phyloP scores from a whole-genome alignment of 2,888 invertebrate species.

The Teinopalpus imperialis region DNA sequence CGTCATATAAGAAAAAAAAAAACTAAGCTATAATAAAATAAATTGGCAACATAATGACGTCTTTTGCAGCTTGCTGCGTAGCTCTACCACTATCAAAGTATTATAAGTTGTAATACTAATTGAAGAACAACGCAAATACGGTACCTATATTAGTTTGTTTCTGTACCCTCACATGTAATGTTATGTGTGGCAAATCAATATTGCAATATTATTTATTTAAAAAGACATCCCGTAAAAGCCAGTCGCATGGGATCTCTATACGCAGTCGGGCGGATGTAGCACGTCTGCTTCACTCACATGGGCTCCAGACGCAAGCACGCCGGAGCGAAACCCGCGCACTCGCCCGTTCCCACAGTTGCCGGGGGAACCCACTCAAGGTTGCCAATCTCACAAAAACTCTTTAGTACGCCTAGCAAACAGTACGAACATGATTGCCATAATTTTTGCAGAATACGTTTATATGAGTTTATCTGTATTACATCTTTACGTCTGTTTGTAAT shows the following conservation, averaged over 20 bases:
- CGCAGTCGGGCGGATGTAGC: slow-evolving; percentile 23
- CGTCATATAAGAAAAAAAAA: no score
- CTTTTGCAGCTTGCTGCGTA: no score
- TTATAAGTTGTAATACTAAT: no score
- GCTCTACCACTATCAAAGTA: no score
- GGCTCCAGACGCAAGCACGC: slow-evolving; percentile 64
- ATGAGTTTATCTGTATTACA: slow-evolving; percentile 54
- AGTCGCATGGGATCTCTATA: slow-evolving; percentile 9
- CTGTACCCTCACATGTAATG: no score
- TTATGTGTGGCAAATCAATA: no score
- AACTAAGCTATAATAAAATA: no score
- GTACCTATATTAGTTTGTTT: no score
- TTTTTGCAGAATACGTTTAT: slow-evolving; percentile 41
- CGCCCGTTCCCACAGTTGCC: slow-evolving; percentile 71
- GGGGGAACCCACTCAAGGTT: slow-evolving; percentile 72
- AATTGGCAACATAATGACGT: no score
- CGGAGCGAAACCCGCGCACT: slow-evolving; percentile 57
- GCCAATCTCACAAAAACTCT: slow-evolving; percentile 68
- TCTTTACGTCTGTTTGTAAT: no score
- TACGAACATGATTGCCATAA: slow-evolving; percentile 54
- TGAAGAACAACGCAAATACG: no score
- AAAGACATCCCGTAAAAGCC: not conserved
- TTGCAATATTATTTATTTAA: no score
- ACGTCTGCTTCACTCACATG: slow-evolving; percentile 59
- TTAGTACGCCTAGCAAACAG: slow-evolving; percentile 58